Percentiles rank a stretch among this genome's conserved stretches.
These are phyloP conservation scores for Anodontia alba DNA, from an alignment of 2,888 invertebrate genomes.

Conservation along the genomic window DNA sequence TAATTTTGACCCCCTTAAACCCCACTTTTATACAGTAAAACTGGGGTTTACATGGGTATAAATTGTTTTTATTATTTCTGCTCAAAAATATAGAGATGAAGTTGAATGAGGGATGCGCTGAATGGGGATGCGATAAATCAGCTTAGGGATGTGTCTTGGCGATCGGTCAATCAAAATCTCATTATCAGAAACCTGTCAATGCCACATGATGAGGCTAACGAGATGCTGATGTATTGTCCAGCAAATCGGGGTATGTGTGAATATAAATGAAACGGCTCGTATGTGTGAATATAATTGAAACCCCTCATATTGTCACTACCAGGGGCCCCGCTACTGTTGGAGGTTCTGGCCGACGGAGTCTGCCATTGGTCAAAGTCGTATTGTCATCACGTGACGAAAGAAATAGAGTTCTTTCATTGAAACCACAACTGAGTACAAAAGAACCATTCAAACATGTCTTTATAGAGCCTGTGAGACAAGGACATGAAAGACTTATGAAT, in stretches of 20 bases:
- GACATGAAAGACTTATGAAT: background rate
- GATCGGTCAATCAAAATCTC: background rate
- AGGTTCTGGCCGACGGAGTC: background rate
- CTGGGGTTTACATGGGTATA: no score
- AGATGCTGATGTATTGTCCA: background rate
- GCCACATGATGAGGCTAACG: background rate
- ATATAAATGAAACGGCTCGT: background rate
- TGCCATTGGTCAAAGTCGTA: slow-evolving; percentile 1
- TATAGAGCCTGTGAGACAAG: background rate
- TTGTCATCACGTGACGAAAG: slow-evolving; percentile 10
- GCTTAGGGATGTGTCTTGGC: background rate
- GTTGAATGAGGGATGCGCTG: slow-evolving; percentile 4
- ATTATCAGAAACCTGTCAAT: background rate
- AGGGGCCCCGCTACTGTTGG: background rate
- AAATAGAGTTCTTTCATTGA: background rate
- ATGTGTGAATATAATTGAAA: background rate
- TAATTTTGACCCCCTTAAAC: no score
- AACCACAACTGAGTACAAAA: background rate
- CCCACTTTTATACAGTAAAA: no score
- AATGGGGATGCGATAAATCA: background rate
- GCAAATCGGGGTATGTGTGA: background rate
- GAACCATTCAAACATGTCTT: background rate
- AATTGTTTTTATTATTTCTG: no score
- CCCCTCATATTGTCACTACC: background rate
- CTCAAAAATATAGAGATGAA: background rate